phyloP scores from a whole-genome alignment of 2,888 invertebrate species.

The Alcis repandata region DNA sequence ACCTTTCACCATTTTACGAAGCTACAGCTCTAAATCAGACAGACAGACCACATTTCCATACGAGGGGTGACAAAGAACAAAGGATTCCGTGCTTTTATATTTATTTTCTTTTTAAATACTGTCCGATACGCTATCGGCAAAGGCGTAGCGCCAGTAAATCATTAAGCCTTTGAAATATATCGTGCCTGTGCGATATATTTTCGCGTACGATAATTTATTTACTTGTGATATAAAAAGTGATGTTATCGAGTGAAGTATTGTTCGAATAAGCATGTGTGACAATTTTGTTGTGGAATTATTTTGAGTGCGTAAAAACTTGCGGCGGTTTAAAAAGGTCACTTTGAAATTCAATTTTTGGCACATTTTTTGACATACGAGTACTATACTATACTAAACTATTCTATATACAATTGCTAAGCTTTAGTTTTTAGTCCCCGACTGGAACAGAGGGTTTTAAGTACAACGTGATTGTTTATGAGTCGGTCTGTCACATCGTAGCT shows the following conservation, averaged over 20 bases:
- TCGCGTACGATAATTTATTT: conserved; percentile 46
- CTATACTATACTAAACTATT: too few relatives aligned
- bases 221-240: conserved; percentile 41
- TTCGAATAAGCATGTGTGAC: conserved; percentile 16
- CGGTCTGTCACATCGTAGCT: too few relatives aligned
- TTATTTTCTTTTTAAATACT: conserved; percentile 53
- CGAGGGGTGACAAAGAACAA: conserved; percentile 84
- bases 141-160: conserved; percentile 76
- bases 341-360: too few relatives aligned
- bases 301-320: too few relatives aligned
- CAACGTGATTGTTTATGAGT: too few relatives aligned
- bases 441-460: too few relatives aligned
- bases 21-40: conserved; percentile 79
- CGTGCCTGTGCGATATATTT: conserved; percentile 50
- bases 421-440: too few relatives aligned
- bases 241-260: conserved; percentile 26
- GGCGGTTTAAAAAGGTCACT: too few relatives aligned
- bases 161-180: conserved; percentile 60
- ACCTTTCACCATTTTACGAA: conserved; percentile 72
- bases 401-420: too few relatives aligned
- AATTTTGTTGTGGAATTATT: background rate
- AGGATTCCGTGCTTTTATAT: conserved; percentile 61
- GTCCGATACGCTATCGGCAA: conserved; percentile 75
- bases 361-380: too few relatives aligned
- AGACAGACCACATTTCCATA: conserved; percentile 78